Conservation (phyloP, 2,797 vertebrate species). For the Gephyroberyx darwinii region DNA sequence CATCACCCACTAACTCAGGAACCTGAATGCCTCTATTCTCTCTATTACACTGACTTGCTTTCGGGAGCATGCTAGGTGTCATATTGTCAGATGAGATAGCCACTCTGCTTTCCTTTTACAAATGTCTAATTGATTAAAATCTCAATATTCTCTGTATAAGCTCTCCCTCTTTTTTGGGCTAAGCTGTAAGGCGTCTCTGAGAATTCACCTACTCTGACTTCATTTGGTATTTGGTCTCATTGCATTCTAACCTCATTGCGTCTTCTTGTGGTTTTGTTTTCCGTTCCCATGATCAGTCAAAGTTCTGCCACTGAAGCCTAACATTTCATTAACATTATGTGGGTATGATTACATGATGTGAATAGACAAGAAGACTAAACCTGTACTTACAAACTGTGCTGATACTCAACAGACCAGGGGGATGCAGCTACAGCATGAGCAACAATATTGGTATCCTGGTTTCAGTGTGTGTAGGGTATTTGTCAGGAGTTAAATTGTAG, state of each 20-base stretch:
- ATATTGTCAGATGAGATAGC: background rate
- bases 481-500: background rate
- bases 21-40: constrained; percentile 11
- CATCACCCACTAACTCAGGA: constrained; percentile 3
- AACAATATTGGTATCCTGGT: no score
- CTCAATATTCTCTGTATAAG: background rate
- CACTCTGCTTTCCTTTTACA: background rate
- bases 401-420: no score
- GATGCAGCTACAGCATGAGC: no score
- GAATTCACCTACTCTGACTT: constrained; percentile 23
- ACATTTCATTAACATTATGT: constrained; percentile 11
- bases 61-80: constrained; percentile 7
- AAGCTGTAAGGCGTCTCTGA: constrained; percentile 25
- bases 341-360: background rate
- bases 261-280: constrained; percentile 68
- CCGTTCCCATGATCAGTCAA: constrained; percentile 53
- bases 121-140: constrained; percentile 4
- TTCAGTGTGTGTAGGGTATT: background rate
- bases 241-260: constrained; percentile 44
- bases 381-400: background rate
- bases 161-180: background rate
- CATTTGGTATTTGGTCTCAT: constrained; percentile 27
- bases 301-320: constrained; percentile 15
- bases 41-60: constrained; percentile 6
- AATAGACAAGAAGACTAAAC: no score